A percentile compares a stretch with the other conserved stretches of the same genome.
Evolutionary conservation across 2,888 invertebrate genomes (phyloP).

Genomic region (Rhimphoctona megacephalus): DNA sequence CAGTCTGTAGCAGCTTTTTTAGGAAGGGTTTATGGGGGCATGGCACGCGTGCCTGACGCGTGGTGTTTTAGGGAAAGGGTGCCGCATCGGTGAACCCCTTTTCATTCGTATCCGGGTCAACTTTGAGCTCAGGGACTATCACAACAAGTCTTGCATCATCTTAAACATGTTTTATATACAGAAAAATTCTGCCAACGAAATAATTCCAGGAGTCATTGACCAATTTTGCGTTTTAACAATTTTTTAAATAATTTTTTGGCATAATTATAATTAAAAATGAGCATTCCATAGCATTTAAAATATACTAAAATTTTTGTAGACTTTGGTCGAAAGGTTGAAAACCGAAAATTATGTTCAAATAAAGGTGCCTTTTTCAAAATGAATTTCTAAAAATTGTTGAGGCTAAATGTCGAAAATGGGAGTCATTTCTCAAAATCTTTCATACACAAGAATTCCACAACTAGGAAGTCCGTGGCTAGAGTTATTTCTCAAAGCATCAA

Average conservation of each 20-base stretch:
- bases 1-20: conserved; percentile 46
- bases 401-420: neutral
- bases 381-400: too few relatives aligned
- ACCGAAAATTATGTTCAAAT: neutral
- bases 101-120: conserved; percentile 71
- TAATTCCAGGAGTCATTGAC: neutral
- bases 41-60: conserved; percentile 73
- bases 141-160: neutral
- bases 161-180: neutral
- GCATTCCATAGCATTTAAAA: too few relatives aligned
- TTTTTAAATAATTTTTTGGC: too few relatives aligned
- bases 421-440: neutral
- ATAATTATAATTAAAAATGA: too few relatives aligned
- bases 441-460: neutral
- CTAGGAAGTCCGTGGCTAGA: neutral
- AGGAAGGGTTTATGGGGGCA: conserved; percentile 74
- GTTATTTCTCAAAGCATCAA: neutral
- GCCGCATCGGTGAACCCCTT: conserved; percentile 68
- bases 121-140: neutral
- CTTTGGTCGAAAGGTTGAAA: neutral
- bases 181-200: neutral
- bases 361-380: neutral
- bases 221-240: neutral
- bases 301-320: too few relatives aligned
- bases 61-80: conserved; percentile 71